These are phyloP conservation scores for Podargus strigoides DNA, from an alignment of 2,797 vertebrate genomes.

Conservation along the genomic window DNA sequence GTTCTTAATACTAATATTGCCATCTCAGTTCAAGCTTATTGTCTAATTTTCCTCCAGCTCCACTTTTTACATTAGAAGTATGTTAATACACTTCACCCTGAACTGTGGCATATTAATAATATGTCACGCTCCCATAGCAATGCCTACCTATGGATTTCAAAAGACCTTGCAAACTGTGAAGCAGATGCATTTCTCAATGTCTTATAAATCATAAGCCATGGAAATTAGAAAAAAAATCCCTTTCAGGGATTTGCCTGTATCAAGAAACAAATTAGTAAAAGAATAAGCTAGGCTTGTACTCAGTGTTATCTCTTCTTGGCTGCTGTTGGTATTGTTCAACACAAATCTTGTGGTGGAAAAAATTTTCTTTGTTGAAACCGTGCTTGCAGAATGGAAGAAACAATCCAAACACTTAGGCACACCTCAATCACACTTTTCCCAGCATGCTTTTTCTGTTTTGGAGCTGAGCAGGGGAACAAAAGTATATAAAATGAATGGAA, in stretches of 20 bases:
- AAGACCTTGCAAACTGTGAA: background rate
- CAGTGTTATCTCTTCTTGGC: background rate
- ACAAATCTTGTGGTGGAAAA: background rate
- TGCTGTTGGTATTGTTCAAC: background rate
- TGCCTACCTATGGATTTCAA: slow-evolving; percentile 1
- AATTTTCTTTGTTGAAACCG: background rate
- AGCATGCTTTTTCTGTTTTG: background rate
- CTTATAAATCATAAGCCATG: background rate
- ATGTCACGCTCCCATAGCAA: background rate
- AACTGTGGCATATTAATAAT: slow-evolving; percentile 9
- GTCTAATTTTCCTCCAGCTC: slow-evolving; percentile 12
- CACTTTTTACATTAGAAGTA: background rate
- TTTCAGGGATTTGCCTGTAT: slow-evolving; percentile 8
- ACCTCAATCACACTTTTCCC: background rate
- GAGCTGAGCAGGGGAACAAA: slow-evolving; percentile 1
- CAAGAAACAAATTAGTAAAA: slow-evolving; percentile 29
- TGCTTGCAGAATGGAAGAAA: background rate
- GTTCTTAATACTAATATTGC: background rate
- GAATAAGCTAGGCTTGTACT: background rate
- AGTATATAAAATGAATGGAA: background rate
- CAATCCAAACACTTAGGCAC: background rate
- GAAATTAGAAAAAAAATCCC: background rate
- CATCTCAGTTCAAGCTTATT: background rate
- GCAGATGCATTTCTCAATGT: background rate
- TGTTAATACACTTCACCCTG: background rate